Percentiles rank a stretch among this genome's conserved stretches.
phyloP scores from a whole-genome alignment of 2,888 invertebrate genomes.

The Orthosia cruda region DNA sequence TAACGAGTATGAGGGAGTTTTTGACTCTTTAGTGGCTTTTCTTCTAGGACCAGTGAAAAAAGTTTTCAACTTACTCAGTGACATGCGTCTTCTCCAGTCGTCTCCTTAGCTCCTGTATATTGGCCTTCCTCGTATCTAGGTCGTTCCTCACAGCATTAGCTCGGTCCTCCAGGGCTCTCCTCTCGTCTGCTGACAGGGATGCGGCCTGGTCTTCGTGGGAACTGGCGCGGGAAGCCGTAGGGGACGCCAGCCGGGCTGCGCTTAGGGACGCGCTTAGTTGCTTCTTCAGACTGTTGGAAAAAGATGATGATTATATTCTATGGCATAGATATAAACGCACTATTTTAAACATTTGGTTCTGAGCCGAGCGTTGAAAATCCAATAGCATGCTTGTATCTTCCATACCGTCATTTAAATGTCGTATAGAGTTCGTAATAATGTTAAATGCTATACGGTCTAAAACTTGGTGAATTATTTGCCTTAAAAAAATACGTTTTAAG shows the following conservation, averaged over 20 bases:
- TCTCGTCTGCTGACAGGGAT: constrained; percentile 90
- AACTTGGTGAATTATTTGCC: too few species aligned
- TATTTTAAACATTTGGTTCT: too few species aligned
- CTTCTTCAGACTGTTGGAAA: constrained; percentile 91
- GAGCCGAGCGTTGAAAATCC: too few species aligned
- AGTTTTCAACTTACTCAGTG: constrained; percentile 94
- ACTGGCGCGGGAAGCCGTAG: constrained; percentile 75
- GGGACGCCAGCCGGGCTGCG: constrained; percentile 87
- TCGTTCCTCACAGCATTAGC: constrained; percentile 92
- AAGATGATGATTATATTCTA: not conserved
- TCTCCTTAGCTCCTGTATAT: constrained; percentile 96
- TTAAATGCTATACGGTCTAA: too few species aligned
- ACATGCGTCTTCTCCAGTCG: constrained; percentile 96
- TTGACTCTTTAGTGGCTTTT: too few species aligned
- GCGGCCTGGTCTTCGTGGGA: constrained; percentile 81
- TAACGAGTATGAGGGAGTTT: not conserved
- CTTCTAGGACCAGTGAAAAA: too few species aligned
- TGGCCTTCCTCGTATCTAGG: constrained; percentile 95
- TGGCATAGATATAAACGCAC: too few species aligned
- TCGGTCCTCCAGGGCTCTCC: constrained; percentile 91
- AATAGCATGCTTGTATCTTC: too few species aligned
- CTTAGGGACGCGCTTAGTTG: constrained; percentile 93
- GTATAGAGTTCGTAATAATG: too few species aligned
- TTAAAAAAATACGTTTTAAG: too few species aligned
- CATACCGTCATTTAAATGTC: too few species aligned